phyloP scores from a whole-genome alignment of 2,888 invertebrate species.

The Cosmia trapezina region DNA sequence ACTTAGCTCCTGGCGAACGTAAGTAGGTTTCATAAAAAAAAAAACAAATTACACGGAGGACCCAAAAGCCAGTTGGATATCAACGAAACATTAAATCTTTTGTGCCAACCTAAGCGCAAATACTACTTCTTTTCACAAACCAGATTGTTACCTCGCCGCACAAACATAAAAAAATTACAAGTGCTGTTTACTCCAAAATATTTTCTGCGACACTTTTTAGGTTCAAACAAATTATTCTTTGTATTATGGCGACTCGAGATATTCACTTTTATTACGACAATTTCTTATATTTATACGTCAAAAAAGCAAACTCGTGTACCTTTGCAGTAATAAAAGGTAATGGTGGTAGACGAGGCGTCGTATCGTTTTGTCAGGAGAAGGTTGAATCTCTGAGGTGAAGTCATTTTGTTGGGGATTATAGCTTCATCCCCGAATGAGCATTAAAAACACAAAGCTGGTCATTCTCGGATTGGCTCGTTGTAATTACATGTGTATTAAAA shows the following conservation, averaged over 20 bases:
- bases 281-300: constrained; percentile 81
- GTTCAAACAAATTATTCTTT: constrained; percentile 69
- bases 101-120: constrained; percentile 16
- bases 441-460: constrained; percentile 77
- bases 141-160: constrained; percentile 42
- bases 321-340: constrained; percentile 84
- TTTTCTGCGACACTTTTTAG: constrained; percentile 67
- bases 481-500: constrained; percentile 68
- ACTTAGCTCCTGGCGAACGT: background rate
- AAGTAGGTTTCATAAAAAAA: background rate
- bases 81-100: constrained; percentile 19
- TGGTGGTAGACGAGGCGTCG: constrained; percentile 75
- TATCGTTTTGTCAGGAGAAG: constrained; percentile 78
- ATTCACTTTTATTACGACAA: constrained; percentile 77
- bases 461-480: constrained; percentile 67
- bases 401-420: constrained; percentile 79
- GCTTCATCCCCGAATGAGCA: constrained; percentile 75
- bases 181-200: constrained; percentile 68
- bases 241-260: constrained; percentile 74
- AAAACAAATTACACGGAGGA: background rate
- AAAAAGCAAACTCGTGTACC: constrained; percentile 86
- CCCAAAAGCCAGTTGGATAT: background rate
- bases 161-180: constrained; percentile 65
- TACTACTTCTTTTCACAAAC: constrained; percentile 27
- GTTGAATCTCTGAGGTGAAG: constrained; percentile 78